Evolutionary conservation across 2,113 vertebrate genomes (phyloP), one percentile per base, ranked within the genome.

Genomic region (Coreoperca whiteheadi): DNA sequence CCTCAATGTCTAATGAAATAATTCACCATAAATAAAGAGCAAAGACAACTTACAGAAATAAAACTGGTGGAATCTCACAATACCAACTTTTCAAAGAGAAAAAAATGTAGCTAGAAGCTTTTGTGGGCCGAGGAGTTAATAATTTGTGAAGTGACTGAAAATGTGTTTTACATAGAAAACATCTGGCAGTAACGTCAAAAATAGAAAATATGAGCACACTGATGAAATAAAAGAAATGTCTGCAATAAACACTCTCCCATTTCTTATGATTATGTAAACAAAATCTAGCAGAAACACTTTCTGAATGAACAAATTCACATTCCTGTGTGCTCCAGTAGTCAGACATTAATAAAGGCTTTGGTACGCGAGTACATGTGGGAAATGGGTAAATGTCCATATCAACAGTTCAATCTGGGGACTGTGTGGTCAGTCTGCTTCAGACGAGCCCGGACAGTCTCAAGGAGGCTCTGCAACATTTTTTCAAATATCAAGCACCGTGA

Each of bases 11-110:
- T 23, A 30, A 32, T 30, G 8, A 48, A 73, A 43, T n/a, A 43
- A 60, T 51, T 64, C 6, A 41, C 59, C n/a, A 81, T 66, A 65
- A 86, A 82, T 70, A 79, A 63, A 43, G 30, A 72, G 63, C n/a
- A 51, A 74, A 9, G 41, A 39, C 14, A 50, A 50, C 21, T 18
- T 25, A 32, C 15, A 41, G 61, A 37, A 51, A n/a, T 23, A 23
- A 51, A 83, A 64, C 15, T 20, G 7, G 25, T 16, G 2, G 10
- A 76, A 56, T 64, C 4, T 50, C 30, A 50, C 11, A 30, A 14
- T 21, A 46, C 16, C 2, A 46, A 32, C 18, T 37, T 48, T 32
- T 66, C 16, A 74, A 32, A 28, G 20, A 30, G 20, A 30, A 48
- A 41, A 41, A 28, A 80, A 0, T 1, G 15, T 9, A 12, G 20